Evolutionary conservation across 2,113 vertebrate species (phyloP).

Genomic region (Eublepharis macularius): DNA sequence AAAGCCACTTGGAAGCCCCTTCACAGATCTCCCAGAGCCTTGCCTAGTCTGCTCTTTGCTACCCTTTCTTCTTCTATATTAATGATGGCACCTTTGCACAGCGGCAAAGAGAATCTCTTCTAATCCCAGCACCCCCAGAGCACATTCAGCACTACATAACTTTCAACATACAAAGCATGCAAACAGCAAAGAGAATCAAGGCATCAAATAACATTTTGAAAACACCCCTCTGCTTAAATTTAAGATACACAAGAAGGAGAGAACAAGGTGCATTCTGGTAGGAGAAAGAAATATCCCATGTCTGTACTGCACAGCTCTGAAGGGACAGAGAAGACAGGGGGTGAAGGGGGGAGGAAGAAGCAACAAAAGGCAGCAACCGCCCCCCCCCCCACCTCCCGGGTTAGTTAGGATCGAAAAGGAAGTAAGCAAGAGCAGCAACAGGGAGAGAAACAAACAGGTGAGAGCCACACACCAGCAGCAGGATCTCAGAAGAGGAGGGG

Average conservation of each 20-base stretch:
- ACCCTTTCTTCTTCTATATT: too few species aligned
- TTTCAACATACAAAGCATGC: neutral
- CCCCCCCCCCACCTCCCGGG: neutral
- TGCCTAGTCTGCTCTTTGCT: too few species aligned
- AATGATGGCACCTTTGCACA: neutral
- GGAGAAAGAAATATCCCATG: neutral
- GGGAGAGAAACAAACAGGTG: constrained; percentile 2
- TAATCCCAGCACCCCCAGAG: neutral
- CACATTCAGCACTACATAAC: neutral
- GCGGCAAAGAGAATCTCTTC: neutral
- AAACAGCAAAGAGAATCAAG: neutral
- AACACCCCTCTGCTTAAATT: neutral
- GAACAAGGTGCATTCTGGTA: neutral
- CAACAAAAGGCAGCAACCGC: constrained; percentile 17
- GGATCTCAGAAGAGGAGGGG: constrained; percentile 10
- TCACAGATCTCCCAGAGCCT: too few species aligned
- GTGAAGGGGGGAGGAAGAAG: constrained; percentile 14
- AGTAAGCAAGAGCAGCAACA: constrained; percentile 34
- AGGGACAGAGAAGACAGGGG: constrained; percentile 19
- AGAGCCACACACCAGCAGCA: neutral
- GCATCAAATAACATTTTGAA: neutral
- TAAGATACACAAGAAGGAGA: neutral
- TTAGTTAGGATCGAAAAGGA: constrained; percentile 9
- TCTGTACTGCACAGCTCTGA: neutral
- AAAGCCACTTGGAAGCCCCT: too few species aligned